These are phyloP conservation scores for Meteorus cinctellus DNA, from an alignment of 2,888 invertebrate species.

Conservation along the genomic window DNA sequence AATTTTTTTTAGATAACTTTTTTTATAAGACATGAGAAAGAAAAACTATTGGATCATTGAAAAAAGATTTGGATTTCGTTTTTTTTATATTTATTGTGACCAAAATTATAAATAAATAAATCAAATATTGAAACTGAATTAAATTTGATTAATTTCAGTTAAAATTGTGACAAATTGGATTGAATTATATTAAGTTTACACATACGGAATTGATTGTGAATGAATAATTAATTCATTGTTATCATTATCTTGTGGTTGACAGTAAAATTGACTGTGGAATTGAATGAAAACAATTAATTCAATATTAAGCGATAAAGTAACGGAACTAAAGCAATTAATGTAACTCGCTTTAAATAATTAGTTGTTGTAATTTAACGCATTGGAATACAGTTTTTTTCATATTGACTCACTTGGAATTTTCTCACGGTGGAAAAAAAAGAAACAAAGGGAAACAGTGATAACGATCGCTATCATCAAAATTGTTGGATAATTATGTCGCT, in stretches of 20 bases:
- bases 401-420: slow-evolving; percentile 13
- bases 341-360: neutral
- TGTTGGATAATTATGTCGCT: neutral
- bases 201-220: no score
- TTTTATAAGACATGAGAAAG: neutral
- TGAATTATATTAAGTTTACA: no score
- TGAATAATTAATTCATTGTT: neutral
- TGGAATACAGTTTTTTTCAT: neutral
- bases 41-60: neutral
- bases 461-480: neutral
- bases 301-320: neutral
- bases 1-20: neutral
- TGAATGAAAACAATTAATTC: neutral
- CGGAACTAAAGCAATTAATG: neutral
- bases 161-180: no score
- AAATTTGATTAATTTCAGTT: no score
- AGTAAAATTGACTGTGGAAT: neutral
- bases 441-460: neutral
- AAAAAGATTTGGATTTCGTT: no score
- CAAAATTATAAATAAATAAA: no score
- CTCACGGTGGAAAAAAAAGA: slow-evolving; percentile 6
- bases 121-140: no score
- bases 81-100: no score
- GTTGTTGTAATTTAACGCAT: neutral
- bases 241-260: neutral